Base-by-base conservation (phyloP, 2,113 vertebrate genomes). In the Lipophrys pholis region DNA sequence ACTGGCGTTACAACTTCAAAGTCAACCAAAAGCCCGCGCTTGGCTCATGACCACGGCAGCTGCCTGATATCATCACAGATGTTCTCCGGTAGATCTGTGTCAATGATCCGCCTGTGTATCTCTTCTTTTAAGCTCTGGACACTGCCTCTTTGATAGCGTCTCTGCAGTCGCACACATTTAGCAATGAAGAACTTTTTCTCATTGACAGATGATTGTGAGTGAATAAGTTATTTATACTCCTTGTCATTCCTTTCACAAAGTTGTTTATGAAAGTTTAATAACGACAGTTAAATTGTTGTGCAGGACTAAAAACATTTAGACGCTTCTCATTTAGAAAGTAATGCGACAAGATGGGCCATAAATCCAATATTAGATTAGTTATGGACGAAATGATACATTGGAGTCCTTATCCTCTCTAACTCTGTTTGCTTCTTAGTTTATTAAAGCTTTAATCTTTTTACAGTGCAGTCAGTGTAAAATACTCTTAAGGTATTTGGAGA, bases 1-100 rank as follows among this genome's bases (percentile, higher is more conserved):
- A 87, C 72, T 51, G 61, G 84, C 72, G 66, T 92, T 90, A 90
- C 11, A 35, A 90, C 91, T 91, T 93, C 88, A 93, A 93, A 93
- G 92, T 83, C 65, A 49, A 87, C 88, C 84, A 87, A 90, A 89
- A 87, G 82, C 76, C 82, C 72, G 39, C 61, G 65, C 57, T 84
- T 89, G 83, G 86, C 92, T 91, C 78, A 81, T 90, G 91, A 92
- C 77, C 81, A 65, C 46, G 61, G 82, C 76, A 85, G 72, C 89
- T 81, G 77, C 88, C 84, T 85, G 81, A 84, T 80, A 73, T 78
- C 80, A 79, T 87, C 86, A 82, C 87, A 87, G 86, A 89, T 89
- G 87, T 89, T 89, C 66, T 74, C 83, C 36, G 46, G 78, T 74
- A 79, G 85, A 89, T 87, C 86, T 86, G 76, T 88, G 86, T 92